Conservation (phyloP, 1,140 invertebrate genomes). For the Spodoptera litura region DNA sequence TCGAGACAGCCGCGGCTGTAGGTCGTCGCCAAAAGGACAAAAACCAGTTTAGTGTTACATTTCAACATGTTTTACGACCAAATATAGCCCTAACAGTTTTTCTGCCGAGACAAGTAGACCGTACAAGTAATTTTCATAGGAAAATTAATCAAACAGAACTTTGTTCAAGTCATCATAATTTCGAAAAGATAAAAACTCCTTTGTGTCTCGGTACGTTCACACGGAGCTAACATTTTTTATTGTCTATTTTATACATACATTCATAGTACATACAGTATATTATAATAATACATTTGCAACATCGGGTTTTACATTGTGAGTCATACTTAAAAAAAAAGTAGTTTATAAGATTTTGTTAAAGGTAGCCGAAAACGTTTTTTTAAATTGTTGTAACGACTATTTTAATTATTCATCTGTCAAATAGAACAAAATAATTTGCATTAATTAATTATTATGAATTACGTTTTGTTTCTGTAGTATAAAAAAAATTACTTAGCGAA, state of each 20-base stretch:
- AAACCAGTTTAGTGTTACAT: constrained; percentile 14
- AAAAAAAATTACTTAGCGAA: not conserved
- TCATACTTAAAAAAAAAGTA: constrained; percentile 28
- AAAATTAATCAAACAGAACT: constrained; percentile 51
- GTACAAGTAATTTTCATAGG: constrained; percentile 47
- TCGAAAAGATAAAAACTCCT: constrained; percentile 44
- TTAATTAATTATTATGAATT: not conserved
- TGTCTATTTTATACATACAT: constrained; percentile 31
- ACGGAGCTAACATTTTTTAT: constrained; percentile 43
- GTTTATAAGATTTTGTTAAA: constrained; percentile 7
- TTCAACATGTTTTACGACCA: not conserved
- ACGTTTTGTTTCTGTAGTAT: not conserved
- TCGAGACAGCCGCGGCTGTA: constrained; percentile 3
- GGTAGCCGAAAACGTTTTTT: constrained; percentile 6
- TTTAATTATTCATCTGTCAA: constrained; percentile 18
- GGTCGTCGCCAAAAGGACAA: constrained; percentile 13
- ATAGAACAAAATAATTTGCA: constrained; percentile 16
- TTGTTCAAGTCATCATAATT: constrained; percentile 46
- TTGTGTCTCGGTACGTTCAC: constrained; percentile 45
- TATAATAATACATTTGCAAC: constrained; percentile 44
- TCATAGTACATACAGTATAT: constrained; percentile 25
- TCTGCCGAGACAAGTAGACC: constrained; percentile 43
- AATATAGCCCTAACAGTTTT: constrained; percentile 24
- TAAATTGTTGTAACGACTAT: constrained; percentile 11
- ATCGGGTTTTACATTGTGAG: constrained; percentile 39